These are phyloP conservation scores for Oceanodroma tethys DNA, from an alignment of 2,113 vertebrate species.

Conservation along the genomic window DNA sequence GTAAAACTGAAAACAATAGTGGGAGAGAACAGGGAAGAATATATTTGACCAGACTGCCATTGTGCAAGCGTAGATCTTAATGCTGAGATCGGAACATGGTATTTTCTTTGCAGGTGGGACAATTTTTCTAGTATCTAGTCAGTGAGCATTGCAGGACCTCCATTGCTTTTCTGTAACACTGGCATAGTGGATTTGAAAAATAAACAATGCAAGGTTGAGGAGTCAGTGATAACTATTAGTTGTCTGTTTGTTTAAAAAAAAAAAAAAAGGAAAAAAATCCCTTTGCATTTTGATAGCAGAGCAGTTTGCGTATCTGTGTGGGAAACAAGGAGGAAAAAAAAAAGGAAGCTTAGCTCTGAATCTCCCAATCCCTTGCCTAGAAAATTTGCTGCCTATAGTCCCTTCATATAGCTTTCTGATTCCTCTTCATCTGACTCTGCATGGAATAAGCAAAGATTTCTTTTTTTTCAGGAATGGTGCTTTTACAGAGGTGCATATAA, in stretches of 20 bases:
- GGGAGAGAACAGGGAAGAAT: background rate
- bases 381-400: background rate
- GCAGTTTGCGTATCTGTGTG: background rate
- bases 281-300: background rate
- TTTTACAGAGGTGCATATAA: background rate
- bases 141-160: background rate
- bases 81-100: background rate
- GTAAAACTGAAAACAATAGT: background rate
- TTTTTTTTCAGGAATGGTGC: background rate
- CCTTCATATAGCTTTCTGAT: constrained; percentile 2
- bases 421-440: constrained; percentile 9
- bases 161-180: background rate
- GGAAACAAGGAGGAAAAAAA: background rate
- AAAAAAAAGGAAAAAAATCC: background rate
- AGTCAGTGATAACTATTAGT: background rate
- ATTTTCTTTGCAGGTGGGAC: background rate
- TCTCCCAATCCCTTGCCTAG: background rate
- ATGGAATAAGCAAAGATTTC: background rate
- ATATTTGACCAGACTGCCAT: background rate
- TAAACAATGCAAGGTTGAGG: background rate
- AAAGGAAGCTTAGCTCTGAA: background rate
- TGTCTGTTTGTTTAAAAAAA: background rate
- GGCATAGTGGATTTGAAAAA: background rate
- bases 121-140: background rate
- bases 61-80: background rate